Evolutionary conservation across 2,797 vertebrate species (phyloP), one percentile per base, ranked within the genome.

Genomic region (Takifugu rubripes): DNA sequence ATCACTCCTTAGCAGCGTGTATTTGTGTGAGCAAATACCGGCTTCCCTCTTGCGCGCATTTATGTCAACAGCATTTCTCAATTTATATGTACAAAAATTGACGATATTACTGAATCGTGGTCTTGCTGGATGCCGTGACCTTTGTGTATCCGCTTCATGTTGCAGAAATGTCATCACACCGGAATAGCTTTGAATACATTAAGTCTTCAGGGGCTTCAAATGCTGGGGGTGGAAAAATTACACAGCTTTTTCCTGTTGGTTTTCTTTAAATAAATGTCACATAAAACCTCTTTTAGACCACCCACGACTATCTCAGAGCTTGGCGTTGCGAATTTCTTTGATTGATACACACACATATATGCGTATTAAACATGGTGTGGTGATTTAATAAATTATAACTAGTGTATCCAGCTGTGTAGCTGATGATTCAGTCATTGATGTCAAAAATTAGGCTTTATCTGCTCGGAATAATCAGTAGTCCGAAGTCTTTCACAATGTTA

Each of bases 141-240:
- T 72, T 75, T 77, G 54, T 50, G 51, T 65, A 68, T 49, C 33
- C 64, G 52, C 14, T n/a, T 3, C 46, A 25, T 12, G 11, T 25
- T 51, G n/a, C 6, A 29, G 54, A 58, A 63, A 62, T 5, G 1
- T 56, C 15, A 40, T 26, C 25, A 8, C 47, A 21, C 3, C 10
- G 47, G 58, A 56, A 56, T 52, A 51, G 54, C 69, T 74, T 54
- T 66, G 56, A 77, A 75, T 66, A 70, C 15, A 66, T 75, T 70
- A 57, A 61, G 61, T 61, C 59, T 60, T 59, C 58, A 3, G 11
- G 29, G 1, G 26, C 27, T 36, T 36, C 47, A 15, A 15, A 60
- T 74, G 25, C 53, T 55, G 51, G 6, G 31, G 58, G 16, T 40
- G 56, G 53, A 21, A 21, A 44, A 44, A 40, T 3, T 44, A 44